Conservation (phyloP, 2,797 vertebrate genomes). For the Chloroceryle inda region DNA sequence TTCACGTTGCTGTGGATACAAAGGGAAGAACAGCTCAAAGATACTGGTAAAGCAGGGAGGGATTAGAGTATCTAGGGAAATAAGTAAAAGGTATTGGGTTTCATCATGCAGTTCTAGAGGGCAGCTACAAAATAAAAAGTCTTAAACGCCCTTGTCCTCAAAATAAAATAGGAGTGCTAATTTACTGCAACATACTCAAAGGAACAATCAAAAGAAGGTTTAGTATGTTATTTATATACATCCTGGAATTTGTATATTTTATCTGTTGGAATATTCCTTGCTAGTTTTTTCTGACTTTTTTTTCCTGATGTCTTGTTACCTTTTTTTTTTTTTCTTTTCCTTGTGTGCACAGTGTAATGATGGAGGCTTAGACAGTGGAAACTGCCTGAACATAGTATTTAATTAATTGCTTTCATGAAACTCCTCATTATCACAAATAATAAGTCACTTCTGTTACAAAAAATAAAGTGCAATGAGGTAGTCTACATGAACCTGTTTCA, state of each 20-base stretch:
- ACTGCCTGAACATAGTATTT: constrained; percentile 48
- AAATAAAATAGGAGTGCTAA: constrained; percentile 56
- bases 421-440: constrained; percentile 55
- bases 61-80: constrained; percentile 88
- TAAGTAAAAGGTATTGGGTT: constrained; percentile 84
- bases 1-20: constrained; percentile 88
- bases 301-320: neutral
- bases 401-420: constrained; percentile 72
- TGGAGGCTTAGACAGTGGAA: neutral
- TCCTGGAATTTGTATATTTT: neutral
- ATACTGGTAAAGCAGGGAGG: constrained; percentile 79
- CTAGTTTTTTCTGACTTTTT: neutral
- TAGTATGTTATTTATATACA: neutral
- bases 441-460: neutral
- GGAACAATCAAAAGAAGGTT: constrained; percentile 42
- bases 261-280: neutral
- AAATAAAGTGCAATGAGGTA: constrained; percentile 20
- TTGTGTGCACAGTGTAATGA: neutral
- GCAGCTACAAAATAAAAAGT: constrained; percentile 56
- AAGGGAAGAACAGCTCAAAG: constrained; percentile 82
- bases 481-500: neutral
- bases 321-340: neutral
- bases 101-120: constrained; percentile 71
- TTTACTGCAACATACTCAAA: constrained; percentile 52
- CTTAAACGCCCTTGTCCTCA: constrained; percentile 60